These are phyloP conservation scores for Pollenia griseotomentosa DNA, from an alignment of 2,888 invertebrate species.

Conservation along the genomic window DNA sequence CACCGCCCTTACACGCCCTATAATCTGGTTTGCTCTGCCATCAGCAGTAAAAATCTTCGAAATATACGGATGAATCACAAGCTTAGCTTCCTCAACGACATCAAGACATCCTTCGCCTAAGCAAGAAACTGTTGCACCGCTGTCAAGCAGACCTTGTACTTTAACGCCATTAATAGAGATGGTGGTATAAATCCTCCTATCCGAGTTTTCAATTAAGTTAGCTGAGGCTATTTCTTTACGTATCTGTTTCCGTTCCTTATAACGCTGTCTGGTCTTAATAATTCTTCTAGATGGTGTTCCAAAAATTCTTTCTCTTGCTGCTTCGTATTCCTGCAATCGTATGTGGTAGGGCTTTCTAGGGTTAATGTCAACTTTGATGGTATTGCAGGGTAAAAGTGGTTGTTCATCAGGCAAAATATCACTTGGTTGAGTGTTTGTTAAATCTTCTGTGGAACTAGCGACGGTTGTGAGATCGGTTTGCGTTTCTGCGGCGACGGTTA, in stretches of 20 bases:
- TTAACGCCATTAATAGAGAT: constrained; percentile 7
- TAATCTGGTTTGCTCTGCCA: constrained; percentile 26
- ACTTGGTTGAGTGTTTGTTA: neutral
- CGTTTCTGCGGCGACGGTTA: neutral
- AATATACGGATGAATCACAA: neutral
- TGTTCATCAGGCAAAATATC: neutral
- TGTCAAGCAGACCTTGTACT: constrained; percentile 32
- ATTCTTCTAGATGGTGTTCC: neutral
- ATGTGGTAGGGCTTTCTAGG: neutral
- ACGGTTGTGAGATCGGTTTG: neutral
- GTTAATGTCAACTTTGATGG: neutral
- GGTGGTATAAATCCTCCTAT: neutral
- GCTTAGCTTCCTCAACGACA: neutral
- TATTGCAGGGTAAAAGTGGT: neutral
- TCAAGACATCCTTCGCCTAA: constrained; percentile 34
- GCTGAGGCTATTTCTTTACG: neutral
- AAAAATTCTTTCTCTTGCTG: neutral
- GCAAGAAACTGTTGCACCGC: constrained; percentile 32
- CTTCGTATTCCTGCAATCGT: neutral
- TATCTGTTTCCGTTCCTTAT: neutral
- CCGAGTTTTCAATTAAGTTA: neutral
- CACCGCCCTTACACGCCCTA: constrained; percentile 27
- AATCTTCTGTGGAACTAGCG: neutral
- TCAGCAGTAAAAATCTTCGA: constrained; percentile 35
- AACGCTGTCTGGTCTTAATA: neutral